Evolutionary conservation across 2,113 vertebrate species (phyloP).

Genomic region (Perca fluviatilis): DNA sequence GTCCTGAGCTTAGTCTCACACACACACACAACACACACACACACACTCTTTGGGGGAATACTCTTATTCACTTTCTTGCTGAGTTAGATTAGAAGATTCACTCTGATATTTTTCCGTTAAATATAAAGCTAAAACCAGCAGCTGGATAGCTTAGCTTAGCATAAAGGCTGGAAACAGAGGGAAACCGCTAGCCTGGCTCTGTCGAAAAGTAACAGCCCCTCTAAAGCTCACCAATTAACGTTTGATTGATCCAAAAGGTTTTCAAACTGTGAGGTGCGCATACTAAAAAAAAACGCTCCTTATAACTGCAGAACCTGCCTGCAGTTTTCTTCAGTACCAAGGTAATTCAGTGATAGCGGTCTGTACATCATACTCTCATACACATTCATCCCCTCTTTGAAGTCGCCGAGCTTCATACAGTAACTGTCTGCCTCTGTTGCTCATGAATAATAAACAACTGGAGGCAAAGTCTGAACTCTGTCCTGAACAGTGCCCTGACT

Average conservation of each 20-base stretch:
- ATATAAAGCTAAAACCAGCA: too few species aligned
- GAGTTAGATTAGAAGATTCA: neutral
- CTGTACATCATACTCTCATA: neutral
- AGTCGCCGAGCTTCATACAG: constrained; percentile 27
- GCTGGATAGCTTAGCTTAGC: constrained; percentile 11
- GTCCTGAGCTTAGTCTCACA: neutral
- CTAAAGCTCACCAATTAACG: neutral
- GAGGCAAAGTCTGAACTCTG: constrained; percentile 76
- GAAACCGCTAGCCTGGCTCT: neutral
- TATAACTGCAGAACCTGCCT: neutral
- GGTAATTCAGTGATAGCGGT: neutral
- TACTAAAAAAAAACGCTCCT: neutral
- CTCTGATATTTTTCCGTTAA: neutral
- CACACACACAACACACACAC: constrained; percentile 14
- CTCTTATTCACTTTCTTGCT: neutral
- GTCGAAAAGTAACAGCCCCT: neutral
- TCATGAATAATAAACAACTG: constrained; percentile 76
- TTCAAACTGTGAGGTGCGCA: neutral
- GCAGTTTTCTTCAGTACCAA: neutral
- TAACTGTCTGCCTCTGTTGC: constrained; percentile 6
- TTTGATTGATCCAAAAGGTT: neutral
- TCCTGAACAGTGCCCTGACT: constrained; percentile 15
- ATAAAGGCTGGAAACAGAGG: neutral
- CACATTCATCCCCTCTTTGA: constrained; percentile 30
- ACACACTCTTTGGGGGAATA: neutral